Conservation (phyloP, 2,113 vertebrate genomes). For the Ibidorhyncha struthersii region DNA sequence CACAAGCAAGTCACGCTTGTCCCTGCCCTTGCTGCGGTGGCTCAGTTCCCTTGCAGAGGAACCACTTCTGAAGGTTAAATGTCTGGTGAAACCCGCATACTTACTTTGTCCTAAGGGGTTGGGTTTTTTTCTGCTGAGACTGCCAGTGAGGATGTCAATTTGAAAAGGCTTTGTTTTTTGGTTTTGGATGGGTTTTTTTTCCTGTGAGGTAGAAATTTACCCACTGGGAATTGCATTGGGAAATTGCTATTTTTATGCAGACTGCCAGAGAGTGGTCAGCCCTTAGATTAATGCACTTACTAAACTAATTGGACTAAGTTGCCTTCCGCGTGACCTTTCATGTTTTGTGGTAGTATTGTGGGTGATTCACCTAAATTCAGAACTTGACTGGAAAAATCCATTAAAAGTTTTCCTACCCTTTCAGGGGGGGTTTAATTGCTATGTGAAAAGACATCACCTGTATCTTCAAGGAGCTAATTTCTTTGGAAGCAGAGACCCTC, state of each 20-base stretch:
- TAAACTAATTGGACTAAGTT: neutral
- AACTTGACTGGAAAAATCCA: neutral
- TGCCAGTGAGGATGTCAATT: neutral
- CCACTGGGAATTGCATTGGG: neutral
- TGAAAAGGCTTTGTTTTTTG: neutral
- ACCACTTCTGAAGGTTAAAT: neutral
- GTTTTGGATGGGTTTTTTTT: neutral
- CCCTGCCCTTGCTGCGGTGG: neutral
- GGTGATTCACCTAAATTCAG: neutral
- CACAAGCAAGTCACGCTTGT: rapidly evolving
- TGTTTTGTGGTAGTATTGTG: neutral
- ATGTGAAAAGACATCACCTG: neutral
- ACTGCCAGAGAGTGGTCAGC: neutral
- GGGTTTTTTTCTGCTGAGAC: neutral
- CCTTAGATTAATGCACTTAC: neutral
- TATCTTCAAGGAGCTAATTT: neutral
- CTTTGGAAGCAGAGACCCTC: neutral
- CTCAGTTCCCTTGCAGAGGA: neutral
- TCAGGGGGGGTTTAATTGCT: neutral
- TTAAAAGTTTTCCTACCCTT: neutral
- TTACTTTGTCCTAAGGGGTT: neutral
- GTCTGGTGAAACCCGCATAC: neutral
- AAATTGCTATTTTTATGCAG: neutral
- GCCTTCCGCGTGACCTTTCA: neutral
- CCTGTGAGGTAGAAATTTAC: neutral